Conservation (phyloP, 2,888 invertebrate genomes). For the Leucoptera coffeella region DNA sequence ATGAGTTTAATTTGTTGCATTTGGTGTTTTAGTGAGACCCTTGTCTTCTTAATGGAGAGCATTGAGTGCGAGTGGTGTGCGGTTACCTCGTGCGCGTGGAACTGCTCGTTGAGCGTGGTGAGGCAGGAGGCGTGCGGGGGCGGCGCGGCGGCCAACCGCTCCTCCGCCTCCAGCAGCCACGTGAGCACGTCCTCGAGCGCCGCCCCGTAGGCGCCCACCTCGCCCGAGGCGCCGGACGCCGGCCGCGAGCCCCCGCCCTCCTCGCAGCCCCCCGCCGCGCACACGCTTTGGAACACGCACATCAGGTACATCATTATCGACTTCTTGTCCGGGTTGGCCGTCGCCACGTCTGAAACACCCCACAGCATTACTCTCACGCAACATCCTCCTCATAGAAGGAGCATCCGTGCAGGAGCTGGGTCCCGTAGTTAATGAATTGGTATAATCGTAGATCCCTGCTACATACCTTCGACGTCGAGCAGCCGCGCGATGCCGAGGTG, state of each 20-base stretch:
- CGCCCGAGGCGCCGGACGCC: constrained; percentile 63
- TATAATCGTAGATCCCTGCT: too few species aligned
- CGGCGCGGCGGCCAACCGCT: constrained; percentile 54
- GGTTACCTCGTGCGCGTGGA: constrained; percentile 67
- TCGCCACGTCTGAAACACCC: constrained; percentile 77
- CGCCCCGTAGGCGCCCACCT: constrained; percentile 74
- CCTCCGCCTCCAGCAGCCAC: constrained; percentile 85
- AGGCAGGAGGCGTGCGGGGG: constrained; percentile 27
- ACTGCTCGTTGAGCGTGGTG: constrained; percentile 64
- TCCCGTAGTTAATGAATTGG: too few species aligned
- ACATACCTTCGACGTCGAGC: constrained; percentile 78
- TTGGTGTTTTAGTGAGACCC: too few species aligned
- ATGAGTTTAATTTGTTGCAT: too few species aligned
- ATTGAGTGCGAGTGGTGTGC: constrained; percentile 1
- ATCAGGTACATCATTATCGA: constrained; percentile 94
- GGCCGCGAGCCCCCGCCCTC: constrained; percentile 64
- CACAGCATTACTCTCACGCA: too few species aligned
- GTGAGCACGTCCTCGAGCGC: constrained; percentile 85
- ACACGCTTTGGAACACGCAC: constrained; percentile 86
- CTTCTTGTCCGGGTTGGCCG: constrained; percentile 86
- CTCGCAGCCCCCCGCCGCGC: constrained; percentile 62
- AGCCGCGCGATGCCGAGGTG: constrained; percentile 77
- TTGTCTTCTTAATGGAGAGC: too few species aligned
- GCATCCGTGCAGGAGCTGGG: too few species aligned
- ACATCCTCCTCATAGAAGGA: too few species aligned